phyloP scores from a whole-genome alignment of 2,888 invertebrate species.

The Biston betularia region DNA sequence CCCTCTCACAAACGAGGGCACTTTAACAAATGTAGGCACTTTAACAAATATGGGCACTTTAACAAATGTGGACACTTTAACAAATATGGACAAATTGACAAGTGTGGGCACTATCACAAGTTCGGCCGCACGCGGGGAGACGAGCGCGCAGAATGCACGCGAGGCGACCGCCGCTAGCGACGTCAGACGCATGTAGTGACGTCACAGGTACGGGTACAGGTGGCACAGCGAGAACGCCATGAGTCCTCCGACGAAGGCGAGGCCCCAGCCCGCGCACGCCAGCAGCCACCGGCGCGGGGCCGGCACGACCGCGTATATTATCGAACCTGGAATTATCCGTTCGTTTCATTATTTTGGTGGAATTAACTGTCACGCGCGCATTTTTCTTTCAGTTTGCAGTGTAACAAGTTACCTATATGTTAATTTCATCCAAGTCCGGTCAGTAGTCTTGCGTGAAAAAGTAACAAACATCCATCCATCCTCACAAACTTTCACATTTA shows the following conservation, averaged over 20 bases:
- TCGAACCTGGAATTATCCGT: slow-evolving; percentile 75
- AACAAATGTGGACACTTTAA: no score
- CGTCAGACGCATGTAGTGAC: background rate
- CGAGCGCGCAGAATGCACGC: background rate
- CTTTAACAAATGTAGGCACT: background rate
- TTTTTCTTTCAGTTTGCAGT: no score
- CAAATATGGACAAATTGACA: no score
- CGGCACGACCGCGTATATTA: slow-evolving; percentile 81
- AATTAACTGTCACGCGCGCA: no score
- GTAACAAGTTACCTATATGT: no score
- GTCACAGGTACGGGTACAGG: slow-evolving; percentile 58
- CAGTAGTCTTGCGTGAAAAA: no score
- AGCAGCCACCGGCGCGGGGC: slow-evolving; percentile 86
- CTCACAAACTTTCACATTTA: no score
- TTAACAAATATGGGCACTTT: no score
- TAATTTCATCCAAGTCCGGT: no score
- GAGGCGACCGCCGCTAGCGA: background rate
- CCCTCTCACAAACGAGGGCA: background rate
- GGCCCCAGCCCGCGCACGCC: slow-evolving; percentile 86
- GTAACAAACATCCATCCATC: no score
- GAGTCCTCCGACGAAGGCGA: slow-evolving; percentile 88
- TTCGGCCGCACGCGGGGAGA: background rate
- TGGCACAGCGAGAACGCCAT: slow-evolving; percentile 88
- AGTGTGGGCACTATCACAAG: background rate
- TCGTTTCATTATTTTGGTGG: background rate